Conservation (phyloP, 1,140 invertebrate species). For the Kradibia gibbosae region DNA sequence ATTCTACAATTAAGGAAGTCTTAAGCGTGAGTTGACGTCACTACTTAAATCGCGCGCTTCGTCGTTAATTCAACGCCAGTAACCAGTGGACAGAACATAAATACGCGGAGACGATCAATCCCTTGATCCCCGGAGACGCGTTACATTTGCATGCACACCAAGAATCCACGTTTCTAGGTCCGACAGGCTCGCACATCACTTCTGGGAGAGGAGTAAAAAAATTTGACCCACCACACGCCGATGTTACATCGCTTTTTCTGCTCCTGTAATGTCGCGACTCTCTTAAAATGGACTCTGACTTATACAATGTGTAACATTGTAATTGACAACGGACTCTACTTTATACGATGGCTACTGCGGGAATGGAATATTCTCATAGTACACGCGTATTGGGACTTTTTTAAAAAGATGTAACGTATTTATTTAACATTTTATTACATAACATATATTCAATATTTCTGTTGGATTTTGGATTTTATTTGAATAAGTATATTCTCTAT, state of each 20-base stretch:
- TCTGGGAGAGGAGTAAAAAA: not conserved
- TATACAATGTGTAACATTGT: too few relatives aligned
- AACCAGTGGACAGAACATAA: conserved; percentile 38
- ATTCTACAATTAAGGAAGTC: conserved; percentile 2
- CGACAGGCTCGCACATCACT: not conserved
- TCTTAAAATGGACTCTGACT: too few relatives aligned
- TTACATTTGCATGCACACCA: conserved; percentile 47
- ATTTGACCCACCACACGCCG: not conserved
- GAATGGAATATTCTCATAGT: too few relatives aligned
- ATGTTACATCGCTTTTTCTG: not conserved
- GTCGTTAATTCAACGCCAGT: conserved; percentile 42
- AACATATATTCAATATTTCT: too few relatives aligned
- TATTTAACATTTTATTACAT: too few relatives aligned
- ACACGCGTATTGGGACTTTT: too few relatives aligned
- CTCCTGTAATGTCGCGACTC: not conserved
- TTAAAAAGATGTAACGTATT: too few relatives aligned
- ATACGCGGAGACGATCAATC: conserved; percentile 25
- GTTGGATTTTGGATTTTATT: too few relatives aligned
- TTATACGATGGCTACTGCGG: too few relatives aligned
- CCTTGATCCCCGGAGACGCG: conserved; percentile 28
- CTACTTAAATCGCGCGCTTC: conserved; percentile 22
- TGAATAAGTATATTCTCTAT: too few relatives aligned
- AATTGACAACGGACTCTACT: too few relatives aligned
- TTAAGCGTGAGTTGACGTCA: not conserved
- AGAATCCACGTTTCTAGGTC: conserved; percentile 7